Base-by-base conservation (phyloP, 2,113 vertebrate genomes). In the Tyto alba region DNA sequence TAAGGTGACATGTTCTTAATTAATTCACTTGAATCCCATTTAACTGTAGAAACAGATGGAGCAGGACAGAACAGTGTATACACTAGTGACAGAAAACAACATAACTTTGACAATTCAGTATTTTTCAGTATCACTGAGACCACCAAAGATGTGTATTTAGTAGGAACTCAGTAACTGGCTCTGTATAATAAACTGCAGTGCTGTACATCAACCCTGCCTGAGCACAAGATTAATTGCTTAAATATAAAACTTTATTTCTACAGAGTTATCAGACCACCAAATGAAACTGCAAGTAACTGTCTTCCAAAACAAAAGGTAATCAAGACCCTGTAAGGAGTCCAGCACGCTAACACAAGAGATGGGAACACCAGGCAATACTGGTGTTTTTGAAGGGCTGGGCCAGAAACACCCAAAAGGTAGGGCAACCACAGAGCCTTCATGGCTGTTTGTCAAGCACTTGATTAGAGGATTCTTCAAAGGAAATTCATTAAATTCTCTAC, bases 21-120 rank as follows among this genome's bases (percentile, higher is more conserved):
- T 30, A 94, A 94, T 91, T 75, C 38, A 84, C 56, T 81, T 80
- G 75, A 96, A 95, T 96, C 41, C 43, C 62, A 72, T 87, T 89
- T 94, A 95, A 62, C 48, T n/a, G 40, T 3, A 89, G 63, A 89
- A 94, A 77, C 67, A 95, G 67, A 96, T 32, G 56, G 60, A 90
- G 34, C 16, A 93, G 40, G 64, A 86, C 52, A 72, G 64, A 93
- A 91, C 34, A 79, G 52, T 4, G 34, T 60, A 86, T 13, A 74
- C 36, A 32, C 30, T 22, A 59, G 41, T 34, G 45, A 92, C 72
- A 88, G 69, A 83, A 93, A 74, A 77, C 29, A 93, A 59, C 26
- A 88, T 14, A 84, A 88, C 68, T 67, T 25, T 21, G 69, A 59
- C 72, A 92, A 47, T 40, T 86, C 29, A 40, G 60, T 45, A 72